Evolutionary conservation across 2,888 invertebrate genomes (phyloP).

Genomic region (Hemistola chrysoprasaria): DNA sequence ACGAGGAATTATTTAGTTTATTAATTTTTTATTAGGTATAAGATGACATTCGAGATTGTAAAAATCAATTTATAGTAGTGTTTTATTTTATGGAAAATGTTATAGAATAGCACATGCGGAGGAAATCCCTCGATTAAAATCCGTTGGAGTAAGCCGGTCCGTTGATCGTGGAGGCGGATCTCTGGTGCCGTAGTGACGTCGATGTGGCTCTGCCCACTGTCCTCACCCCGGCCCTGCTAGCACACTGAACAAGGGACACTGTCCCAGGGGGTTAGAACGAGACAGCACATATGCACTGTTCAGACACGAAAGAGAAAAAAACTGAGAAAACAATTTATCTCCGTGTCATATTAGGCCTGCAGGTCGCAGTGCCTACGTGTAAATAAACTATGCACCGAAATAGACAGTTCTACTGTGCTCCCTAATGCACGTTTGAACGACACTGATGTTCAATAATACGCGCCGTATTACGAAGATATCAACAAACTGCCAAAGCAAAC

Average conservation of each 20-base stretch:
- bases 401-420: too few species aligned
- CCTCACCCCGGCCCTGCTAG: too few species aligned
- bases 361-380: too few species aligned
- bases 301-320: too few species aligned
- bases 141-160: conserved; percentile 67
- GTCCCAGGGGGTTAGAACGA: too few species aligned
- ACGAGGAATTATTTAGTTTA: conserved; percentile 51
- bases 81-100: conserved; percentile 78
- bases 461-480: background rate
- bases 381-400: too few species aligned
- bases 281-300: too few species aligned
- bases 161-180: conserved; percentile 49
- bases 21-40: conserved; percentile 42
- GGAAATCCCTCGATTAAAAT: conserved; percentile 77
- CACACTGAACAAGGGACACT: too few species aligned
- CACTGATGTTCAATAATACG: too few species aligned
- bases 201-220: conserved; percentile 25
- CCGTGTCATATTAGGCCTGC: too few species aligned
- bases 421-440: too few species aligned
- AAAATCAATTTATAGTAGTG: conserved; percentile 44
- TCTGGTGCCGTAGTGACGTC: conserved; percentile 42
- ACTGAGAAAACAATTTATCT: too few species aligned
- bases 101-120: conserved; percentile 78
- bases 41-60: conserved; percentile 32
- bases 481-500: background rate